Conservation (phyloP, 2,888 invertebrate species). For the Rotaria magnacalcarata region DNA sequence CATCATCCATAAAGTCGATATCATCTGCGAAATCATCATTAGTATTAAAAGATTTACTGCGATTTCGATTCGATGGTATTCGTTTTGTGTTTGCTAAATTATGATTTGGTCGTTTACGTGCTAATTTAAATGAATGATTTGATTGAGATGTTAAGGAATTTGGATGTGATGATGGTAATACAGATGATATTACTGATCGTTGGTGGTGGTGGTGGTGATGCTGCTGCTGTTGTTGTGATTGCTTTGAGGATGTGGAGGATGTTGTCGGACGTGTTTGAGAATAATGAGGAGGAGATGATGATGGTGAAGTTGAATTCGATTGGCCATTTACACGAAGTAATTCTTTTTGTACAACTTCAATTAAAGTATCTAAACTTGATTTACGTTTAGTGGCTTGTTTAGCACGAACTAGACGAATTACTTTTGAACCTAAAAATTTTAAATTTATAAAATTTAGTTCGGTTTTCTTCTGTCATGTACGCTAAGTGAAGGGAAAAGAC, state of each 20-base stretch:
- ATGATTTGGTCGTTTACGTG: not conserved
- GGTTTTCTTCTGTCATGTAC: no score
- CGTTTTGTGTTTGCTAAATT: not conserved
- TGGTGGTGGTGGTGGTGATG: not conserved
- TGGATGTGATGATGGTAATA: slow-evolving; percentile 32
- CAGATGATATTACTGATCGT: not conserved
- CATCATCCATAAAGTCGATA: not conserved
- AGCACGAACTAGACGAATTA: slow-evolving; percentile 25
- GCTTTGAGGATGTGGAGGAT: not conserved
- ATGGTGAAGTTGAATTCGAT: not conserved
- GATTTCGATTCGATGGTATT: not conserved
- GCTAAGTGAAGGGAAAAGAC: no score
- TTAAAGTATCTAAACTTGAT: slow-evolving; percentile 37
- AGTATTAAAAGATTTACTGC: slow-evolving; percentile 1
- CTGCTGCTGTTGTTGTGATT: not conserved
- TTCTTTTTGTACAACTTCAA: slow-evolving; percentile 37
- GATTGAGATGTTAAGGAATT: slow-evolving; percentile 30
- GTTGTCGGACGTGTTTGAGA: not conserved
- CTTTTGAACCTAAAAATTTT: slow-evolving; percentile 20
- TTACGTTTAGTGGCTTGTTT: slow-evolving; percentile 31
- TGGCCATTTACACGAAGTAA: slow-evolving; percentile 17
- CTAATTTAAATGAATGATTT: slow-evolving; percentile 28
- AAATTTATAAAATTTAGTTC: no score
- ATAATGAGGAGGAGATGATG: slow-evolving; percentile 8
- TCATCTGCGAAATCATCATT: not conserved